Percentiles rank a stretch among this genome's conserved stretches.
phyloP scores from a whole-genome alignment of 2,113 vertebrate species.

The Cettia cetti region DNA sequence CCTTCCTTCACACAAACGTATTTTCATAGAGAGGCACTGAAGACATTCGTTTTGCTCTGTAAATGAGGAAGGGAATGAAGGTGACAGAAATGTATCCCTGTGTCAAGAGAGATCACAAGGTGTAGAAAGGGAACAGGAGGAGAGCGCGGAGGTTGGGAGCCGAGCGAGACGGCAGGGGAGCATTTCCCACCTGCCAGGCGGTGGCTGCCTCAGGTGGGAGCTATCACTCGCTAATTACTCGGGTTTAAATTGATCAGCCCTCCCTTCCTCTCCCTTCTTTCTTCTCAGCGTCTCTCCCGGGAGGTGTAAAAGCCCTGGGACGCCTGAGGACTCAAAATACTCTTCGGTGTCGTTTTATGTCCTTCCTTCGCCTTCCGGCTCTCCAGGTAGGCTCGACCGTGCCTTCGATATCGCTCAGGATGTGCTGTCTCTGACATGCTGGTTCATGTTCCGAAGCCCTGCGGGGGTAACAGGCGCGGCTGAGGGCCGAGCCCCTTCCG shows the following conservation, averaged over 20 bases:
- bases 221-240: background rate
- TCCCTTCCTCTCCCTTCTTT: accelerated
- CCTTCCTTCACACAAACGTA: background rate
- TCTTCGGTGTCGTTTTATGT: accelerated
- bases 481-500: background rate
- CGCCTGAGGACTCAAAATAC: background rate
- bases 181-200: background rate
- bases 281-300: too few species aligned
- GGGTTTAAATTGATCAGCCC: background rate
- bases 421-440: accelerated
- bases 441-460: accelerated
- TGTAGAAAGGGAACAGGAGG: accelerated
- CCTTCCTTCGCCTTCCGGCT: background rate
- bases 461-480: accelerated
- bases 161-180: background rate
- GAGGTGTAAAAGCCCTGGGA: background rate
- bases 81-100: background rate
- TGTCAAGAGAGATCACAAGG: background rate
- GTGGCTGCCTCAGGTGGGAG: background rate
- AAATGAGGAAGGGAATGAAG: background rate
- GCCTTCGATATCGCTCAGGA: accelerated
- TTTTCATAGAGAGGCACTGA: background rate
- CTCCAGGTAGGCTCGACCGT: background rate
- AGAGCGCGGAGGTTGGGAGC: accelerated
- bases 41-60: background rate